Conservation (phyloP, 2,888 invertebrate genomes). For the Lissonota sp. region DNA sequence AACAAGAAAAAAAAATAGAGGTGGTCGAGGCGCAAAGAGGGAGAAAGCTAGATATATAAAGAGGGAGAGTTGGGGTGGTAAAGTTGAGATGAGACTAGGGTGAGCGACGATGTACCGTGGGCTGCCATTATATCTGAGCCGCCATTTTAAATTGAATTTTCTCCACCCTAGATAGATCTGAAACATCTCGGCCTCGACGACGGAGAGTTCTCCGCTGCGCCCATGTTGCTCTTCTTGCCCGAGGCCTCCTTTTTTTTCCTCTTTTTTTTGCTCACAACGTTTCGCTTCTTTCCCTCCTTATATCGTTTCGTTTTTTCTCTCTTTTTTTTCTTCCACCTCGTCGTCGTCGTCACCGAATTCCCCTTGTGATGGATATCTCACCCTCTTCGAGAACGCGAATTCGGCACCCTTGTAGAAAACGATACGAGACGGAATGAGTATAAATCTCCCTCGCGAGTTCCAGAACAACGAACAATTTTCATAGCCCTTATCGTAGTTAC, state of each 20-base stretch:
- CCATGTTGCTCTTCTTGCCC: constrained; percentile 61
- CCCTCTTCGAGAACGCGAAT: constrained; percentile 68
- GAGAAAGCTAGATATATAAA: constrained; percentile 48
- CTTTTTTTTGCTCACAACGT: constrained; percentile 55
- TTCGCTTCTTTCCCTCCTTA: constrained; percentile 25
- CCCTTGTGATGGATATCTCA: constrained; percentile 72
- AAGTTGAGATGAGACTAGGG: constrained; percentile 81
- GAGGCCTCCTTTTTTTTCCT: constrained; percentile 71
- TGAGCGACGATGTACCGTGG: constrained; percentile 82
- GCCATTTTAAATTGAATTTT: constrained; percentile 84
- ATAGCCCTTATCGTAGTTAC: no score
- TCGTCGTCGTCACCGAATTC: constrained; percentile 56
- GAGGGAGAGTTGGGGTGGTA: constrained; percentile 75
- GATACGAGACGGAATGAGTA: constrained; percentile 34
- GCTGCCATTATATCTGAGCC: constrained; percentile 83
- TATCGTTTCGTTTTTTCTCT: constrained; percentile 57
- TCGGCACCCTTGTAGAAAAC: constrained; percentile 49
- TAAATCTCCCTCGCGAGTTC: constrained; percentile 37
- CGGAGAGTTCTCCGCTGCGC: constrained; percentile 56
- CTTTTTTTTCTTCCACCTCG: constrained; percentile 51
- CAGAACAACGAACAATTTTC: constrained; percentile 41
- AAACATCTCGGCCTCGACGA: constrained; percentile 76
- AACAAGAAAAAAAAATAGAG: constrained; percentile 58
- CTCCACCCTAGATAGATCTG: constrained; percentile 83
- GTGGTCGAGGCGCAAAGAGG: constrained; percentile 55